These are phyloP conservation scores for Amphiprion percula DNA, from an alignment of 2,113 vertebrate genomes.

Conservation along the genomic window DNA sequence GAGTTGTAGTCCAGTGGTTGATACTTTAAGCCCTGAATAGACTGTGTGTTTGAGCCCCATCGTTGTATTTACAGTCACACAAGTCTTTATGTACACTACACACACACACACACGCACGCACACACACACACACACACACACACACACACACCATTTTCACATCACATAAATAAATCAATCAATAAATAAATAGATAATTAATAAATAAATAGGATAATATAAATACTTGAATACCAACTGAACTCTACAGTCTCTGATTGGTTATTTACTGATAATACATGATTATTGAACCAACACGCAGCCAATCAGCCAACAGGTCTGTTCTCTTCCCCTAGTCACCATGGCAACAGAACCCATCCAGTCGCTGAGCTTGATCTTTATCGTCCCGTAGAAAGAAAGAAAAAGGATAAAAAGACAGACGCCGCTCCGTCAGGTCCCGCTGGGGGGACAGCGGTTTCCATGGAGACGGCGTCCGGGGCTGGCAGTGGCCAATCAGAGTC, in stretches of 20 bases:
- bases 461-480: background rate
- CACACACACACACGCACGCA: constrained; percentile 34
- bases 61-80: constrained; percentile 78
- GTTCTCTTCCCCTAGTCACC: constrained; percentile 10
- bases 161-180: constrained; percentile 44
- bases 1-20: constrained; percentile 50
- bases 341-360: constrained; percentile 25
- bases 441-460: background rate
- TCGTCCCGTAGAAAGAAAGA: constrained; percentile 24
- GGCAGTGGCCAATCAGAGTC: constrained; percentile 83
- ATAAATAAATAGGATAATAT: constrained; percentile 70
- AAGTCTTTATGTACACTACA: constrained; percentile 66
- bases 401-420: constrained; percentile 22
- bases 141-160: constrained; percentile 55
- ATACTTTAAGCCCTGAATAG: constrained; percentile 78
- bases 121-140: constrained; percentile 49
- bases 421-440: background rate
- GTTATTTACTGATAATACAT: constrained; percentile 48
- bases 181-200: constrained; percentile 63
- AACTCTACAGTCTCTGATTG: constrained; percentile 54
- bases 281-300: constrained; percentile 28
- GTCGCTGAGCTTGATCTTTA: background rate
- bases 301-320: background rate
- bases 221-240: constrained; percentile 59
- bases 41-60: constrained; percentile 81